Base-by-base conservation (phyloP, 2,888 invertebrate species). In the Oscheius sp. region DNA sequence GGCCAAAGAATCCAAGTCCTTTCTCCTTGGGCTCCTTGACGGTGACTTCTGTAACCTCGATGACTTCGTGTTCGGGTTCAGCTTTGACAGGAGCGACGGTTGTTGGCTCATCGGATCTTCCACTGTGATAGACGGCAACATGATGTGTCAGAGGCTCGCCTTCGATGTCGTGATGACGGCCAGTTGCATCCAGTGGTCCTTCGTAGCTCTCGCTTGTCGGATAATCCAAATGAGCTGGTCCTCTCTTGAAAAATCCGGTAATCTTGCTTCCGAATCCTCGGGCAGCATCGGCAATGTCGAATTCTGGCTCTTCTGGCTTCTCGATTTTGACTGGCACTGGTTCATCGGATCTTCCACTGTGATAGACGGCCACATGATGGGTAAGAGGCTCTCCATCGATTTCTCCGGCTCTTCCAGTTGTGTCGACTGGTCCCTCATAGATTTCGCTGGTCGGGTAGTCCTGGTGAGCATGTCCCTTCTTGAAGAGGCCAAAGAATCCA, bases 211-310 rank as follows among this genome's bases (percentile, higher is more conserved):
- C 81, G 43, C 72, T 71, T 23, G 58, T 73, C 35, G 80, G 80
- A 59, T 80, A 80, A 68, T 80, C 80, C n/a, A 69, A 71, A 43
- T 79, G 80, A 43, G 79, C 71, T 13, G 77, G 63, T 16, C 79
- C 73, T 58, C 74, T 73, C 71, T 79, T 80, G 78, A 80, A 80
- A 21, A 80, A 56, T 41, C 80, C 78, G n/a, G 78, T 72, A 45
- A 78, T 69, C 72, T 79, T 77, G 59, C 6, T 18, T 58, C 68
- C 64, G 27, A 63, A 23, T n/a, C 52, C 58, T 9, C 72, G 64
- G n/a, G 69, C 69, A 55, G 71, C 76, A 23, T 49, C 49, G 18
- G 46, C 41, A 41, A 41, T 53, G 58, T 70, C 70, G n/a, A 53
- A 29, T 29, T 63, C 63, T 9, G 43, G 45, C 41, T 63, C 43